Conservation (phyloP, 2,113 vertebrate species). For the Cochlearius cochlearius region DNA sequence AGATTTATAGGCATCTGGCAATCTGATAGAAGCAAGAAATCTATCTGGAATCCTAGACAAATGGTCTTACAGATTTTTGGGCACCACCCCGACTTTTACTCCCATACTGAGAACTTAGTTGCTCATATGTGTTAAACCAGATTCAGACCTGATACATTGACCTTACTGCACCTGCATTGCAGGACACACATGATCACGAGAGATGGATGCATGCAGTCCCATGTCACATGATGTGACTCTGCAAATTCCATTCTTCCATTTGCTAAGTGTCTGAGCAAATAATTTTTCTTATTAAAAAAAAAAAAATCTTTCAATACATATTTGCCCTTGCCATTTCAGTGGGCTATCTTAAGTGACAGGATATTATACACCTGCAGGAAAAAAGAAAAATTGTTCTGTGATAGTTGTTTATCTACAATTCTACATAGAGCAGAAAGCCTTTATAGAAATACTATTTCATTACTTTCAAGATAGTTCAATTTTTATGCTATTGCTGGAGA, state of each 20-base stretch:
- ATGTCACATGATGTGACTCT: not conserved
- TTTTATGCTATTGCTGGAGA: not conserved
- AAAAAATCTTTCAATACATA: not conserved
- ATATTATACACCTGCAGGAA: not conserved
- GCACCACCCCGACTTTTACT: not conserved
- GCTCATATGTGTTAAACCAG: accelerated
- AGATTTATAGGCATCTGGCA: not conserved
- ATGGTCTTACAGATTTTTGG: not conserved
- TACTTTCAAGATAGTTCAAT: not conserved
- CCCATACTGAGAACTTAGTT: not conserved
- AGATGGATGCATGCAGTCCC: not conserved
- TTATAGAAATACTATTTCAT: not conserved
- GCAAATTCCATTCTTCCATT: not conserved
- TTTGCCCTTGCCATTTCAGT: not conserved
- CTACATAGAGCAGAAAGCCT: not conserved
- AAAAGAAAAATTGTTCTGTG: not conserved
- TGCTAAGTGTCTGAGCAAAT: not conserved
- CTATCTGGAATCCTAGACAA: not conserved
- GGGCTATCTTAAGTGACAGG: not conserved
- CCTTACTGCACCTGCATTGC: not conserved
- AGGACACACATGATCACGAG: not conserved
- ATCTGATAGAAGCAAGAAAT: not conserved
- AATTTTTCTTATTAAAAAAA: not conserved
- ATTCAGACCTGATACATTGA: not conserved
- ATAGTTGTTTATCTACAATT: not conserved